Evolutionary conservation across 2,888 invertebrate species (phyloP).

Genomic region (Mechanitis messenoides): DNA sequence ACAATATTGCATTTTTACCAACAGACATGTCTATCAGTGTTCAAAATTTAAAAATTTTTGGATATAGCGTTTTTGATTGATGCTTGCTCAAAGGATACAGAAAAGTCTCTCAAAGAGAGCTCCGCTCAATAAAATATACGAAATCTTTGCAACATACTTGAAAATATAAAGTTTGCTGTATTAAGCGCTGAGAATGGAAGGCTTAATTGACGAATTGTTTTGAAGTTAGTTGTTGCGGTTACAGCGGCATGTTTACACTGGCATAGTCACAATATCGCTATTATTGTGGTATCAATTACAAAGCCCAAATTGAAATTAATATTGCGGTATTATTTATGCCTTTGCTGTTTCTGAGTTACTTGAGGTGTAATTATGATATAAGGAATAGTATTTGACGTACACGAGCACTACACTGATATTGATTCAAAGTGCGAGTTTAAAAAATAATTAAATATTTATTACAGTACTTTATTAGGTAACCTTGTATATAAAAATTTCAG

Average conservation of each 20-base stretch:
- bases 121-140: no score
- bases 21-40: no score
- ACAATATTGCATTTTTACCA: no score
- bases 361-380: not conserved
- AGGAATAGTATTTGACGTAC: not conserved
- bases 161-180: conserved; percentile 9
- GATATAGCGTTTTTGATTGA: no score
- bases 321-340: conserved; percentile 13
- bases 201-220: conserved; percentile 31
- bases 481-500: no score
- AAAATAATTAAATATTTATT: no score
- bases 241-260: conserved; percentile 18
- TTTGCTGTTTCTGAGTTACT: conserved; percentile 7
- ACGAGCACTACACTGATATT: no score
- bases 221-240: conserved; percentile 23
- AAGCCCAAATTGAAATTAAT: conserved; percentile 21
- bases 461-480: no score
- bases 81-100: no score
- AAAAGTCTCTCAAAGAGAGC: not conserved
- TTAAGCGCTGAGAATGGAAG: conserved; percentile 10
- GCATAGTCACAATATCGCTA: conserved; percentile 23
- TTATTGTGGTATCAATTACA: conserved; percentile 23
- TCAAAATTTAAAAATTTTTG: no score
- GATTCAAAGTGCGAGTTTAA: no score
- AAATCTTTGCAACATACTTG: no score